phyloP scores from a whole-genome alignment of 2,113 vertebrate genomes.

The Potamarius usumacintae region DNA sequence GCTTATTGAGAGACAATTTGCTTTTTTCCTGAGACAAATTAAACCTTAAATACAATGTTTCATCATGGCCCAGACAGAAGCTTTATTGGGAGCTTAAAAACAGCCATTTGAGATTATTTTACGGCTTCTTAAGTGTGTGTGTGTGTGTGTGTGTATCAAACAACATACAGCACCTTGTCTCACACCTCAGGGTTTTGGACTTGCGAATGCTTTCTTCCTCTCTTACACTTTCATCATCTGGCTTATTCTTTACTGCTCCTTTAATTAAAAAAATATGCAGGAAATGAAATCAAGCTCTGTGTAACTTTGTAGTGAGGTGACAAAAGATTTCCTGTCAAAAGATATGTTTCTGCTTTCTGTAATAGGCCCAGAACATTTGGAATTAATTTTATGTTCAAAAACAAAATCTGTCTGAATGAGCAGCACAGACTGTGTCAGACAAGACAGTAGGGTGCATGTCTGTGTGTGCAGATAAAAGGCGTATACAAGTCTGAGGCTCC shows the following conservation, averaged over 20 bases:
- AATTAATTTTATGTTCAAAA: slow-evolving; percentile 30
- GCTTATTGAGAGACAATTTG: neutral
- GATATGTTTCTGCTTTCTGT: slow-evolving; percentile 2
- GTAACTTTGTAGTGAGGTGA: slow-evolving; percentile 18
- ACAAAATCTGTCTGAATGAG: slow-evolving; percentile 17
- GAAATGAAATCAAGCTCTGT: slow-evolving; percentile 20
- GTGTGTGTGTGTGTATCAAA: neutral
- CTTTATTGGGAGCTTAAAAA: neutral
- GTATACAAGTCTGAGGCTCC: neutral
- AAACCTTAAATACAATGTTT: slow-evolving; percentile 5
- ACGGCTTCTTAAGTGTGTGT: neutral
- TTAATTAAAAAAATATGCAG: slow-evolving; percentile 4
- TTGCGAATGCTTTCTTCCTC: neutral
- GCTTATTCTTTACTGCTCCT: neutral
- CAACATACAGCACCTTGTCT: slow-evolving; percentile 8
- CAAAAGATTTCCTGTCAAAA: slow-evolving; percentile 23
- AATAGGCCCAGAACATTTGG: slow-evolving; percentile 24
- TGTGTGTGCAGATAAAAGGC: slow-evolving; percentile 16
- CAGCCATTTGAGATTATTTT: neutral
- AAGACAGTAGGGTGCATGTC: slow-evolving; percentile 8
- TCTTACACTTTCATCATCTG: neutral
- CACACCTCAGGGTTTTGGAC: neutral
- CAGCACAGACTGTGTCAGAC: slow-evolving; percentile 13
- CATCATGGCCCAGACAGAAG: neutral
- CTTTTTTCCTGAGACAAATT: neutral